These are phyloP conservation scores for Erythrolamprus reginae DNA, from an alignment of 2,113 vertebrate species.

Conservation along the genomic window DNA sequence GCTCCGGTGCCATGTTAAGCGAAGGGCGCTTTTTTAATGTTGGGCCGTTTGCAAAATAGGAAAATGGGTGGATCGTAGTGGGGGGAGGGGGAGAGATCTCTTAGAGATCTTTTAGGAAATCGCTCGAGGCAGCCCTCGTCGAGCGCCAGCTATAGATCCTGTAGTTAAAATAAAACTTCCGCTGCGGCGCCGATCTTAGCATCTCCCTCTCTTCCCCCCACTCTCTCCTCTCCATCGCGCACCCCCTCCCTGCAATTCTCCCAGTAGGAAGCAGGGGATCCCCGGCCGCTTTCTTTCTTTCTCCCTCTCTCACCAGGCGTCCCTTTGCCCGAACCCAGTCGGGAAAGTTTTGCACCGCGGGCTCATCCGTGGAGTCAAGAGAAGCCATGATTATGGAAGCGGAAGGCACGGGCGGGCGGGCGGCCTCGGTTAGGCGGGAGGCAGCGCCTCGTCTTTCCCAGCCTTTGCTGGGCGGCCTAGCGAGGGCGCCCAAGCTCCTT, in stretches of 20 bases:
- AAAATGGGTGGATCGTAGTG: neutral
- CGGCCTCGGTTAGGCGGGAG: neutral
- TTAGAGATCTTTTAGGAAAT: neutral
- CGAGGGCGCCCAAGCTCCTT: constrained; percentile 20
- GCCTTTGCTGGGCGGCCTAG: neutral
- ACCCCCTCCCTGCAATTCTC: neutral
- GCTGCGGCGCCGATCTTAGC: neutral
- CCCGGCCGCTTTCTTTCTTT: too few species aligned
- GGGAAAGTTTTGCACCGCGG: constrained; percentile 53
- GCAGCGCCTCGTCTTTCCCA: neutral
- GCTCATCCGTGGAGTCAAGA: constrained; percentile 45
- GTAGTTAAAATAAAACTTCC: neutral
- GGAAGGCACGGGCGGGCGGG: neutral
- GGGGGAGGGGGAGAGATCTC: too few species aligned
- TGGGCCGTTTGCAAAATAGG: neutral
- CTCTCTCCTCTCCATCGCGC: neutral
- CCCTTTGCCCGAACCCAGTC: neutral
- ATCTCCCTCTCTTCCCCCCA: neutral
- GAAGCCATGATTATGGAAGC: constrained; percentile 58
- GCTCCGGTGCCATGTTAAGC: neutral
- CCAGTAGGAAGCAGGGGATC: constrained; percentile 13
- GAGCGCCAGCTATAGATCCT: neutral
- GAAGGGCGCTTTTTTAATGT: neutral
- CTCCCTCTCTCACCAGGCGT: neutral
- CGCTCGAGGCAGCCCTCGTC: neutral